Conservation (phyloP, 2,888 invertebrate genomes). For the Parochlus steinenii region DNA sequence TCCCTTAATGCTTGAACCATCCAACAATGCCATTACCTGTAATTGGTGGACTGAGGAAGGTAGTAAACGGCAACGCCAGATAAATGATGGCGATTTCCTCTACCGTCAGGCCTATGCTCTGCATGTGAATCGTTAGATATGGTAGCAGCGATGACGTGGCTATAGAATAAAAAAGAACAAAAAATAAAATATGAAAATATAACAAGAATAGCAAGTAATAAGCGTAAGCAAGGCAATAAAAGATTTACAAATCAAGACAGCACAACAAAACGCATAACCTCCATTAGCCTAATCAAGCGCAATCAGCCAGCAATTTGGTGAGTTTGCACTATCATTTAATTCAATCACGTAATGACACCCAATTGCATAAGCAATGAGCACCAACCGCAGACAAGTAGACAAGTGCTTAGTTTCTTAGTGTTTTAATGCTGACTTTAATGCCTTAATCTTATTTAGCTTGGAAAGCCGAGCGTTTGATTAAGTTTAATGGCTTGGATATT, state of each 20-base stretch:
- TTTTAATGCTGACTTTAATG: no score
- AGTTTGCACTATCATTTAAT: not conserved
- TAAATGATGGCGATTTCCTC: constrained; percentile 79
- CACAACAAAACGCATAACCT: not conserved
- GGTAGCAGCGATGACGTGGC: constrained; percentile 72
- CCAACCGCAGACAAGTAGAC: no score
- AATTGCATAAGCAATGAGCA: no score
- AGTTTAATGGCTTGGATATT: not conserved
- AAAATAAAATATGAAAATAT: no score
- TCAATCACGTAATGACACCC: no score
- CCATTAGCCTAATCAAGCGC: not conserved
- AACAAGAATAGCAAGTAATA: no score
- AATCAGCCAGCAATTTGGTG: not conserved
- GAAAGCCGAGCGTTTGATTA: not conserved
- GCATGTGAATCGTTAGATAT: constrained; percentile 81
- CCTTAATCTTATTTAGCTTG: not conserved
- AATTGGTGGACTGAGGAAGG: constrained; percentile 69
- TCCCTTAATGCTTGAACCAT: no score
- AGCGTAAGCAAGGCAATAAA: no score
- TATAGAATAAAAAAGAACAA: constrained; percentile 23
- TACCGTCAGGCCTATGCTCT: constrained; percentile 67
- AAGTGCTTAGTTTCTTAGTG: no score
- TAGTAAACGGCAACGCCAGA: constrained; percentile 69
- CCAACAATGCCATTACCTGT: no score
- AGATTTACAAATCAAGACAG: no score